Evolutionary conservation across 1,140 invertebrate species (phyloP), one percentile per base, ranked within the genome.

Genomic region (Ips typographus): DNA sequence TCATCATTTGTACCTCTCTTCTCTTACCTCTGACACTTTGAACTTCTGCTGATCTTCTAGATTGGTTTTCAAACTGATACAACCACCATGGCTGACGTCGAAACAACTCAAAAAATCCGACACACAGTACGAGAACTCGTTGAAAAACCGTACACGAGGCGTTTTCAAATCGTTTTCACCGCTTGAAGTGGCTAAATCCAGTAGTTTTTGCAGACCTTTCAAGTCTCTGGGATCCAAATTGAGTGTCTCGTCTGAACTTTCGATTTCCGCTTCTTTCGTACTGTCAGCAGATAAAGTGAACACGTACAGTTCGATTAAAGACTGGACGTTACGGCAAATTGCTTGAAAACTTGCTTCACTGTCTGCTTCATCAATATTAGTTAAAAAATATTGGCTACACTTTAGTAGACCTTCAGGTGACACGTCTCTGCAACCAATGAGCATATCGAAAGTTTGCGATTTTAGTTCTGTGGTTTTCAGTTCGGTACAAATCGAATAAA

Each of bases 381-480:
- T 53, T 51, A 74, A 70, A 75, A 89, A 84, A 74, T 85, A 73
- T 72, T 82, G 69, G 69, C 84, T 65, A 79, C 87, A 84, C 57
- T 78, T 75, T 38, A 85, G 75, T 3, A 90, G 72, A 40, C 86
- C 80, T 60, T 87, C 82, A 2, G 84, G 82, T 47, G 83, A 80
- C 52, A 86, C 81, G 75, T 87, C 82, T 79, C 87, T 87, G 77
- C 85, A 88, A 51, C 82, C 84, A 52, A 87, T 83, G 60, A 93
- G 79, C 80, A 91, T 85, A 74, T 93, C 90, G 58, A 93, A 76
- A 43, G 84, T 88, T 78, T 93, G 90, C 68, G 88, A 83, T 66
- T 86, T 86, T 47, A 92, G 83, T 77, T 92, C 88, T 53, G 86
- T 82, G 1, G 91, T 95, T 80, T 90, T 89, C 43, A 96, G 82